Evolutionary conservation across 2,113 vertebrate species (phyloP), one percentile per base, ranked within the genome.

Genomic region (Pelobates fuscus): DNA sequence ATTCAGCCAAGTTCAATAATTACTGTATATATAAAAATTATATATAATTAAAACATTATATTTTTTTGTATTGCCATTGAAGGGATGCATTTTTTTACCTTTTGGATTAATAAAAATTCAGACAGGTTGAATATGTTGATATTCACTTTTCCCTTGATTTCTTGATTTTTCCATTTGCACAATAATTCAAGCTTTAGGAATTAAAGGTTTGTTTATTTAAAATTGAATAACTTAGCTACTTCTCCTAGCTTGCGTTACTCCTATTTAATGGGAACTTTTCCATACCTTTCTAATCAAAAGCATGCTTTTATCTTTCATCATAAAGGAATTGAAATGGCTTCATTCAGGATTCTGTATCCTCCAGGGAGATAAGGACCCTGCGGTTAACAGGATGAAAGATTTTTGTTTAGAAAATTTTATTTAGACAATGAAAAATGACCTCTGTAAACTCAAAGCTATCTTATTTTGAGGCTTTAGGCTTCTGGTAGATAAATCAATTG

Each of bases 391-490:
- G 90, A 93, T 93, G 91, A 93, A 90, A 93, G 91, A 93, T 92
- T 93, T 93, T 93, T 93, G 91, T 93, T 93, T 92, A 93, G 91
- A 92, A 93, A 93, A 91, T 91, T 92, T 93, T 93, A 92, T 93
- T 92, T 93, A 93, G 91, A 93, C 91, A 93, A 93, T 93, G 91
- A 93, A 93, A 93, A 93, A 93, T 93, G 91, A 92, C 91, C 91
- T 93, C 91, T 92, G 90, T 93, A 92, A 93, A 92, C 90, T 93
- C 91, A 92, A 93, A 91, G 91, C 90, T 91, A 93, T 93, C 89
- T 91, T 92, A 91, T 93, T 92, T 92, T 86, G 87, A 90, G 90
- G 91, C 91, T 92, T 90, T 92, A 91, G 90, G 89, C 91, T 92
- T 91, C 89, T 93, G 91, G 91, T 90, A 92, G 91, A 93, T 92